These are phyloP conservation scores for Dynastes maya DNA, from an alignment of 2,888 invertebrate species.

Conservation along the genomic window DNA sequence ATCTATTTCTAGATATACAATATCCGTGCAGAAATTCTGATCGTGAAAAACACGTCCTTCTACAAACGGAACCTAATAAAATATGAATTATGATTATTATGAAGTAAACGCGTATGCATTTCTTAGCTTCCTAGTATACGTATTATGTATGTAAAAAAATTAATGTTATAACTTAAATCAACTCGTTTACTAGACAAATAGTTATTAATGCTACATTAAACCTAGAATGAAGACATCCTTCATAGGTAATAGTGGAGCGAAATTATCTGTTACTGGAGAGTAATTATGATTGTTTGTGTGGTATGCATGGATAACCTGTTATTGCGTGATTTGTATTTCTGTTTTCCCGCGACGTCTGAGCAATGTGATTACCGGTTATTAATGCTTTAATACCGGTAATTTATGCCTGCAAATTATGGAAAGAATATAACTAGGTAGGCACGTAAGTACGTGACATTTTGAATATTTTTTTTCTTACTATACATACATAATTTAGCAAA, in stretches of 20 bases:
- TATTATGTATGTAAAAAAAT: too few species aligned
- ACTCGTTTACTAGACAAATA: constrained; percentile 5
- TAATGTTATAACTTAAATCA: not conserved
- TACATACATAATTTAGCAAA: constrained; percentile 3
- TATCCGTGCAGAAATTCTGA: too few species aligned
- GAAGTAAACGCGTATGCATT: too few species aligned
- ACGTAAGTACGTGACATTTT: too few species aligned
- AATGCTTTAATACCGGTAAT: constrained; percentile 25
- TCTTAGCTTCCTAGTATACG: too few species aligned
- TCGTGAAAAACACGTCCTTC: too few species aligned
- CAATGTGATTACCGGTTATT: not conserved
- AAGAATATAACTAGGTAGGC: not conserved
- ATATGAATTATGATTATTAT: too few species aligned
- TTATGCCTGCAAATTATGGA: constrained; percentile 1
- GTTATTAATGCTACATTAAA: not conserved
- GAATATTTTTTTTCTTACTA: not conserved
- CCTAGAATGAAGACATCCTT: constrained; percentile 5
- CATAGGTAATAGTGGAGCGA: constrained; percentile 1
- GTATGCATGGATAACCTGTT: constrained; percentile 21
- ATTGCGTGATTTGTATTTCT: constrained; percentile 26
- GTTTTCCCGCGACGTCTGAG: constrained; percentile 23
- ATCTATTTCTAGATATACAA: too few species aligned
- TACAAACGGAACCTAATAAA: too few species aligned
- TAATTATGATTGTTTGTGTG: constrained; percentile 28
- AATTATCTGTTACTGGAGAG: constrained; percentile 13